A percentile compares a stretch with the other conserved stretches of the same genome.
These are phyloP conservation scores for Drosophila paulistorum DNA, from an alignment of 1,140 invertebrate genomes.

Conservation along the genomic window DNA sequence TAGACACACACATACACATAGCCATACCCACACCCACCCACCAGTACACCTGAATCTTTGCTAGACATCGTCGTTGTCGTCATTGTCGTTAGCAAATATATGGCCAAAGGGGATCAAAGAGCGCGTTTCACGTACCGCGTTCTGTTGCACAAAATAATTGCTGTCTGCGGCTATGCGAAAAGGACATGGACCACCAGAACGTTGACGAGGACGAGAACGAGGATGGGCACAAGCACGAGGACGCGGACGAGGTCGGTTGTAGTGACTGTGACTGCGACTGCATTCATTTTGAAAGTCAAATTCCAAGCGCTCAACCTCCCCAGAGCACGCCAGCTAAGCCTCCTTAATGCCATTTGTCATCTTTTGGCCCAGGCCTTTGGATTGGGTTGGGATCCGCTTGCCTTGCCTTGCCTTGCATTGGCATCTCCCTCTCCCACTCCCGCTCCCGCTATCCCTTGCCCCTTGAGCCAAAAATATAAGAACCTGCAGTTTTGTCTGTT, in stretches of 20 bases:
- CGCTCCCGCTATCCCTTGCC: too few species aligned
- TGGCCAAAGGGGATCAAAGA: slow-evolving; percentile 74
- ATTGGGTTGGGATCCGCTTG: neutral
- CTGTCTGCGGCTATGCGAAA: slow-evolving; percentile 19
- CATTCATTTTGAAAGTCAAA: slow-evolving; percentile 60
- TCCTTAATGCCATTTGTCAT: slow-evolving; percentile 79
- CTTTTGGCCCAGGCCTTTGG: slow-evolving; percentile 54
- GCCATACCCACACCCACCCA: neutral
- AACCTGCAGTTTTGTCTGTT: slow-evolving; percentile 63
- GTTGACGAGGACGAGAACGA: slow-evolving; percentile 11
- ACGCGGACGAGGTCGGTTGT: slow-evolving; percentile 28
- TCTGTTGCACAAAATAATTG: slow-evolving; percentile 65
- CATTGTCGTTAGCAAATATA: slow-evolving; percentile 80
- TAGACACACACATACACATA: neutral
- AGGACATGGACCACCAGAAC: slow-evolving; percentile 23
- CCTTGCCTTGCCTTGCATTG: neutral
- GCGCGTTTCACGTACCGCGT: slow-evolving; percentile 52
- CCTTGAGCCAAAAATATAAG: neutral
- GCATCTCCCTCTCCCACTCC: neutral
- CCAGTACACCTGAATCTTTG: slow-evolving; percentile 51
- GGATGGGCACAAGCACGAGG: neutral
- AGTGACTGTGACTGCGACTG: slow-evolving; percentile 7
- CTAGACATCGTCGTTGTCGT: slow-evolving; percentile 53
- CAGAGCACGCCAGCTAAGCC: slow-evolving; percentile 53
- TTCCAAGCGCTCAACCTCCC: slow-evolving; percentile 47